A percentile compares a stretch with the other conserved stretches of the same genome.
Conservation (phyloP, 1,140 invertebrate genomes). For the Trichoplusia ni region DNA sequence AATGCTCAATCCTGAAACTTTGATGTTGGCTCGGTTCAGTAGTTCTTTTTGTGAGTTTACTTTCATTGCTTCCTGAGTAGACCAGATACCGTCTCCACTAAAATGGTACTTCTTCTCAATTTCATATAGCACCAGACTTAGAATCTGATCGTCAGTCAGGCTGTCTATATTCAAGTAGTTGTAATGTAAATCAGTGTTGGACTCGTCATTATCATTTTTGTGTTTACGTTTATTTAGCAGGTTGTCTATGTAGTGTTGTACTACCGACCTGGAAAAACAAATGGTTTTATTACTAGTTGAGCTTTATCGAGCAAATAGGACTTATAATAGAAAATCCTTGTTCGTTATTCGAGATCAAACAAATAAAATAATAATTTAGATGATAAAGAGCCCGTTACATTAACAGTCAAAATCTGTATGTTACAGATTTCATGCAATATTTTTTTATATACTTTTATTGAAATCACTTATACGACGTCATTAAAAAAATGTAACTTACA, state of each 20-base stretch:
- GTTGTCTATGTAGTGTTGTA: conserved; percentile 49
- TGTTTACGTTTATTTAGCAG: conserved; percentile 46
- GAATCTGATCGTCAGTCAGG: conserved; percentile 63
- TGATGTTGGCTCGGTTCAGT: too few species aligned
- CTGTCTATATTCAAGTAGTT: conserved; percentile 46
- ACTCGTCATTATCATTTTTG: neutral
- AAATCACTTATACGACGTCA: too few species aligned
- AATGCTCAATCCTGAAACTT: too few species aligned
- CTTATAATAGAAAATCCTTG: too few species aligned
- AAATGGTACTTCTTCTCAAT: conserved; percentile 76
- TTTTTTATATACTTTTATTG: too few species aligned
- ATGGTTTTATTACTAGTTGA: neutral
- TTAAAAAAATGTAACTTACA: conserved; percentile 62
- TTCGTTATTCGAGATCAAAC: too few species aligned
- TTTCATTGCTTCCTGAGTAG: conserved; percentile 46
- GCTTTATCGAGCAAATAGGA: too few species aligned
- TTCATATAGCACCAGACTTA: conserved; percentile 70
- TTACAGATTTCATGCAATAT: too few species aligned
- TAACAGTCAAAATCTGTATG: too few species aligned
- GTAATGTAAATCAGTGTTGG: conserved; percentile 47
- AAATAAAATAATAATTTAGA: too few species aligned
- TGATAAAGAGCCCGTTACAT: too few species aligned
- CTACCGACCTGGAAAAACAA: conserved; percentile 47
- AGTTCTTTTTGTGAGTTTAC: conserved; percentile 20
- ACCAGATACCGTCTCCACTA: conserved; percentile 73